Evolutionary conservation across 2,113 vertebrate genomes (phyloP).

Genomic region (Drymodes brunneopygia): DNA sequence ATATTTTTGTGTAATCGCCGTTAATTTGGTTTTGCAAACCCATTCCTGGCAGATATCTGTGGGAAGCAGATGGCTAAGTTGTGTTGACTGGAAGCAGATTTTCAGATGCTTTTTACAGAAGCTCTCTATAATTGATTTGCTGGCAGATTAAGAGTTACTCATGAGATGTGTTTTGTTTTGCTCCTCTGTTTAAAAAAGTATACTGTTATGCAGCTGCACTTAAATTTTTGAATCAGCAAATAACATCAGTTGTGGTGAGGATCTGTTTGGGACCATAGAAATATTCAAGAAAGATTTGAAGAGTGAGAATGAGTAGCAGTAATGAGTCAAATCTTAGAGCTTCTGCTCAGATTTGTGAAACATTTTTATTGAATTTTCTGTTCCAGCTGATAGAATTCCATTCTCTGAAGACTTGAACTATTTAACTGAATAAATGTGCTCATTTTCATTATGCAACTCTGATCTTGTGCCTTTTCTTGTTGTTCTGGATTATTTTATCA

Average conservation of each 20-base stretch:
- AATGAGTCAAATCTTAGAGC: background rate
- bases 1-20: constrained; percentile 26
- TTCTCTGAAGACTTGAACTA: background rate
- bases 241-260: background rate
- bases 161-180: constrained; percentile 18
- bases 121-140: constrained; percentile 33
- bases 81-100: constrained; percentile 62
- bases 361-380: background rate
- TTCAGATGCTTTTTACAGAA: constrained; percentile 47
- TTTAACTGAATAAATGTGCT: background rate
- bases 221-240: constrained; percentile 47
- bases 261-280: background rate
- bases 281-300: background rate
- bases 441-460: background rate
- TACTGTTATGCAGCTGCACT: constrained; percentile 20
- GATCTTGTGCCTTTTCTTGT: background rate
- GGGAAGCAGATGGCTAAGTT: constrained; percentile 48
- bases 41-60: constrained; percentile 43
- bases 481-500: background rate
- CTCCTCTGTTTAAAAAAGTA: background rate
- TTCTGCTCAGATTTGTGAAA: background rate
- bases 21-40: constrained; percentile 42
- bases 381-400: background rate
- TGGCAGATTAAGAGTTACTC: constrained; percentile 41
- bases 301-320: background rate